phyloP scores from a whole-genome alignment of 2,888 invertebrate species.

The Acanthosepion pharaonis region DNA sequence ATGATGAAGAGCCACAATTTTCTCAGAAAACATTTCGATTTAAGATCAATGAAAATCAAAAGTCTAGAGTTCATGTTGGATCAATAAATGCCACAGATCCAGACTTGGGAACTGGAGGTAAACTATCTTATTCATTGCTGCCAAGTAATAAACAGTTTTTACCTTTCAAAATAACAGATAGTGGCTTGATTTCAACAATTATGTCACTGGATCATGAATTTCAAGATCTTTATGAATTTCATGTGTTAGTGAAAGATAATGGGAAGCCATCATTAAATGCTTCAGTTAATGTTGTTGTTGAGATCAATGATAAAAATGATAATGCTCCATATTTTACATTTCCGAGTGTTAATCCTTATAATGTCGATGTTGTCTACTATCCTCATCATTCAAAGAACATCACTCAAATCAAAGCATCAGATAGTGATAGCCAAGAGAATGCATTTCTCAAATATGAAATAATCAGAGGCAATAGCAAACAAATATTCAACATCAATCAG shows the following conservation, averaged over 20 bases:
- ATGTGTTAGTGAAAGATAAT: slow-evolving; percentile 1
- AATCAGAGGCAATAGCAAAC: slow-evolving; percentile 33
- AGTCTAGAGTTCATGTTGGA: background rate
- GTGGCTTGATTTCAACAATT: slow-evolving; percentile 15
- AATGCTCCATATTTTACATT: background rate
- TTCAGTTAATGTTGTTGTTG: background rate
- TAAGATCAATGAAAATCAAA: slow-evolving; percentile 12
- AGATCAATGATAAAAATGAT: slow-evolving; percentile 33
- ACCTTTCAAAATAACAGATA: background rate
- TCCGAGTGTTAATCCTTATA: background rate
- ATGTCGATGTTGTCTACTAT: background rate
- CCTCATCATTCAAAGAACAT: slow-evolving; percentile 15
- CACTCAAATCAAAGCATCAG: background rate
- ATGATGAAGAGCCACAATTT: background rate
- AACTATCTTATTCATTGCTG: background rate
- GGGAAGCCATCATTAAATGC: slow-evolving; percentile 22
- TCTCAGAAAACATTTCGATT: background rate
- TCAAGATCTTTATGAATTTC: background rate
- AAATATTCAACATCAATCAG: background rate
- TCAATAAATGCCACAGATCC: background rate
- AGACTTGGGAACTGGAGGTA: background rate
- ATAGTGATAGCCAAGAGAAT: background rate
- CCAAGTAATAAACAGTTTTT: background rate
- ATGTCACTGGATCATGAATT: slow-evolving; percentile 23
- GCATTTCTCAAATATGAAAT: slow-evolving; percentile 33